Evolutionary conservation across 2,113 vertebrate genomes (phyloP), one percentile per base, ranked within the genome.

Genomic region (Apeltes quadracus): DNA sequence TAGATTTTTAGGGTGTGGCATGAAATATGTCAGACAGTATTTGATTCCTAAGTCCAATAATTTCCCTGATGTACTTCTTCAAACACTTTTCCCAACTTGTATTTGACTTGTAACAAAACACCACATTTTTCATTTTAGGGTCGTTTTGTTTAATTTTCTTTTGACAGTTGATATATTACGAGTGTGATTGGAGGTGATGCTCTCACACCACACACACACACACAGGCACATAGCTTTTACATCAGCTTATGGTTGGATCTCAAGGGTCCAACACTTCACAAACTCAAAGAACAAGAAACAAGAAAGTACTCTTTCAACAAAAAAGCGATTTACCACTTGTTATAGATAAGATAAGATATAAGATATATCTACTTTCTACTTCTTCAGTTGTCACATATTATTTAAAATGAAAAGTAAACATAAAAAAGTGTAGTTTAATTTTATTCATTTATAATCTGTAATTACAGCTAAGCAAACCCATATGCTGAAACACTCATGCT

Each of bases 131-230:
- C 13, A 59, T 78, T 65, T 72, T 68, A 5, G 34, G 10, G 23
- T 8, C 43, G 27, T 56, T 69, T 20, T 6, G 27, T 57, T 48
- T 72, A 64, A 77, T 81, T 75, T 73, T 78, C n/a, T 46, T 54
- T 51, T 66, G 58, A 62, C 62, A 69, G 23, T 18, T 71, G 34
- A 83, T 5, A 2, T 56, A 66, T 68, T 48, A 51, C 54, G 51
- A 59, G 34, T 70, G 34, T 61, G 36, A 70, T 22, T 74, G 25
- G 43, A 61, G 36, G 48, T 32, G 59, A 61, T 34, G 25, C 29
- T 20, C n/a, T 16, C 20, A 48, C 12, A 59, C 58, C 68, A 14
- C 18, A 25, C 22, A 61, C 23, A 63, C 15, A 32, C 10, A 32
- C 67, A 61, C 32, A 44, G 15, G 55, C 14, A 44, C 54, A 56